Evolutionary conservation across 2,888 invertebrate genomes (phyloP), one percentile per base, ranked within the genome.

Genomic region (Hylaea fasciaria): DNA sequence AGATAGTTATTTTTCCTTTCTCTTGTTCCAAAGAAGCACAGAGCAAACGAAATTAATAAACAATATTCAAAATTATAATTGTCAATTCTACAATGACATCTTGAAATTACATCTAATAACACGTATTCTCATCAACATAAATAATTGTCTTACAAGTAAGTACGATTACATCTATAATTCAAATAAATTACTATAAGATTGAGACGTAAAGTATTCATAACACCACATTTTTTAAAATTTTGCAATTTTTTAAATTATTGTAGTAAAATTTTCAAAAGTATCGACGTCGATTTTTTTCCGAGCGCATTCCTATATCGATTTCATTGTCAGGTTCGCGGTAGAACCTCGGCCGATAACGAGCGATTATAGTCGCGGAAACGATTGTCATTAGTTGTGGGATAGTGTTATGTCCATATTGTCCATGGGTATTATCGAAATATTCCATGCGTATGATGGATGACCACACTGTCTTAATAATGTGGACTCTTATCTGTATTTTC

Each of bases 321-420:
- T 92, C 91, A 92, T 86, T 92, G 91, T 92, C 91, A 92, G 91
- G 91, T 90, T 91, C 91, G 91, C 74, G 61, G 73, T 70, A 68
- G 68, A 83, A 78, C 89, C 90, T 90, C 85, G 83, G 64, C 66
- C 70, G 87, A 86, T 85, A 86, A 83, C 66, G 71, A 63, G 54
- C 76, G 90, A 89, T 89, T 88, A 85, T 76, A 77, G 68, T 85
- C 77, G 82, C 90, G 91, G 90, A 91, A 91, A 85, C 74, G 71
- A 52, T 73, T 85, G 78, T 82, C 82, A 82, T 81, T 84, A 82
- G 56, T 10, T 12, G 43, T 44, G 54, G 53, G 53, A 51, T 56
- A 54, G 28, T 16, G 10, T 32, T 32, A 9, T 39, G 22, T 37
- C 2, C 3, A 12, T 54, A 41, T 10, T 63, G 66, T 75, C 81